Evolutionary conservation across 2,797 vertebrate species (phyloP), one percentile per base, ranked within the genome.

Genomic region (Scolopax rusticola): DNA sequence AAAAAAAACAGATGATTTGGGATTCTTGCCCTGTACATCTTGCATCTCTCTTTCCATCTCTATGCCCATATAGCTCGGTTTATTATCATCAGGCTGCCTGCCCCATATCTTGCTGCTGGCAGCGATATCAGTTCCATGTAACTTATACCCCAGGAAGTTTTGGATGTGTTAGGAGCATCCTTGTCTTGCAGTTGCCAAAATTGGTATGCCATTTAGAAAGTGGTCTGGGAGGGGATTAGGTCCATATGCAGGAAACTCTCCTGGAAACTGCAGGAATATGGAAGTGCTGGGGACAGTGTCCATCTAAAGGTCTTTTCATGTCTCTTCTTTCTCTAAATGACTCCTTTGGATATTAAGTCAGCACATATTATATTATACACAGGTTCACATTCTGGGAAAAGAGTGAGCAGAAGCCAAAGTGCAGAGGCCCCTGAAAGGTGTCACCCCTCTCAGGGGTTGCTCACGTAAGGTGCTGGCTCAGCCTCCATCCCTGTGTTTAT

Each of bases 51-150:
- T 54, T 59, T 84, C 83, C 48, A 75, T 74, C 63, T 79, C 61
- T 56, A 6, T 50, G 59, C 65, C 75, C 30, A 27, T 14, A 30
- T 17, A 63, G n/a, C 45, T 57, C 0, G 0, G 16, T 75, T 95
- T 89, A 47, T 80, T 59, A 30, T 47, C 75, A 74, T 23, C 0
- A 0, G 84, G 64, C 45, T 0, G 0, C 48, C 4, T 17, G 27
- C 32, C 36, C 41, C 5, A 1, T 48, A 51, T 64, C 84, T 82
- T 80, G 56, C 74, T 82, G 70, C 74, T 82, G 67, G 32, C 23
- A 51, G 60, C 50, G 51, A 48, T 80, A 85, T 80, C 74, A 79
- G 18, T 54, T 87, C 68, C 64, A 74, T 18, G 33, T 20, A 74
- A n/a, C 23, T 27, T 14, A 12, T 8, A 21, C 38, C 56, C 33